phyloP scores from a whole-genome alignment of 1,140 invertebrate species.

The Heliconius melpomene region DNA sequence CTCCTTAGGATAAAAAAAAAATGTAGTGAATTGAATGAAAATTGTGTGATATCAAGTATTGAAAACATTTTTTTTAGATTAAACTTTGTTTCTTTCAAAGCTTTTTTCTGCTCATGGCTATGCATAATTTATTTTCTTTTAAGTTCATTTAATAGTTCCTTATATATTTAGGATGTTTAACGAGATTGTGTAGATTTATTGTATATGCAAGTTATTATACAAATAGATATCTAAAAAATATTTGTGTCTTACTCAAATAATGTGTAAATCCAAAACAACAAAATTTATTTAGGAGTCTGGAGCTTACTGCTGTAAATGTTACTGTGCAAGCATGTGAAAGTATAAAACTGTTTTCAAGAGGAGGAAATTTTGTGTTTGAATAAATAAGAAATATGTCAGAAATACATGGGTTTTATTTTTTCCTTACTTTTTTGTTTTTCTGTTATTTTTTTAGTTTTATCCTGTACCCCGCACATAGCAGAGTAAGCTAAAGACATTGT shows the following conservation, averaged over 20 bases:
- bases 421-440: background rate
- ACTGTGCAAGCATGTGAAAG: constrained; percentile 26
- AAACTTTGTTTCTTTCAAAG: background rate
- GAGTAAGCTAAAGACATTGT: too few species aligned
- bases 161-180: constrained; percentile 4
- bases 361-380: constrained; percentile 39
- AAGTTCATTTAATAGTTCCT: constrained; percentile 21
- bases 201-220: constrained; percentile 6
- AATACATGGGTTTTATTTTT: background rate
- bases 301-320: constrained; percentile 21
- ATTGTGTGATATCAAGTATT: background rate
- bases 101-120: background rate
- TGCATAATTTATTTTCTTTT: background rate
- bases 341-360: constrained; percentile 21
- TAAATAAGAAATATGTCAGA: constrained; percentile 35
- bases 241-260: background rate
- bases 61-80: background rate
- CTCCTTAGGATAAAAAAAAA: background rate
- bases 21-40: too few species aligned
- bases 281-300: background rate
- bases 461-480: background rate
- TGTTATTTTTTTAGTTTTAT: background rate
- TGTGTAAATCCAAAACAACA: background rate
- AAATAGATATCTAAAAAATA: background rate
- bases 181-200: background rate